Evolutionary conservation across 2,888 invertebrate species (phyloP).

Genomic region (Boloria euphrosyne): DNA sequence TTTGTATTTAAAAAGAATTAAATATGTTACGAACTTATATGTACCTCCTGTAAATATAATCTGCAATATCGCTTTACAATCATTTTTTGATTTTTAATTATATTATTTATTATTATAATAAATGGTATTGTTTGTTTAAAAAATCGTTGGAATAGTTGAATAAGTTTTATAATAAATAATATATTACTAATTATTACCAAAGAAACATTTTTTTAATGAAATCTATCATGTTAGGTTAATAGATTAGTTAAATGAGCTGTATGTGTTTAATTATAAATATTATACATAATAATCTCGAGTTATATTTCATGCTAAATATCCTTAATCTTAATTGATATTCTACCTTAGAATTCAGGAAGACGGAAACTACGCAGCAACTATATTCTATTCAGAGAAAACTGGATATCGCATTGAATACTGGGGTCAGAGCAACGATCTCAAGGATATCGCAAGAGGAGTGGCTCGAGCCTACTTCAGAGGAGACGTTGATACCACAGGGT

Average conservation of each 20-base stretch:
- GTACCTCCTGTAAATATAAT: not conserved
- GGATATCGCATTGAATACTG: conserved; percentile 89
- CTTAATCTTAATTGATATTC: no score
- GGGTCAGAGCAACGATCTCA: conserved; percentile 89
- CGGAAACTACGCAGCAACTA: conserved; percentile 88
- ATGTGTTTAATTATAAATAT: no score
- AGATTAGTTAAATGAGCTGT: no score
- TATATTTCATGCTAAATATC: no score
- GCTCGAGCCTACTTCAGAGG: conserved; percentile 90
- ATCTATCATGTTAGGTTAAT: no score
- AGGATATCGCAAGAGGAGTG: conserved; percentile 84
- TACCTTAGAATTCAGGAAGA: conserved; percentile 84
- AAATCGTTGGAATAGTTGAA: no score
- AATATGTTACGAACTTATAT: not conserved
- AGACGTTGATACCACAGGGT: conserved; percentile 89
- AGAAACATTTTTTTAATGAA: no score
- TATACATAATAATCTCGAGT: no score
- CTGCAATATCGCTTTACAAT: not conserved
- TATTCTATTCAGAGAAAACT: conserved; percentile 85
- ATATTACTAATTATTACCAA: no score
- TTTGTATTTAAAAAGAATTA: not conserved
- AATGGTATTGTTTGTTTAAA: no score
- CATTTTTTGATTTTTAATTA: not conserved
- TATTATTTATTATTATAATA: no score
- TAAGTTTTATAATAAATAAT: no score